Base-by-base conservation (phyloP, 2,113 vertebrate genomes). In the Peromyscus californicus region DNA sequence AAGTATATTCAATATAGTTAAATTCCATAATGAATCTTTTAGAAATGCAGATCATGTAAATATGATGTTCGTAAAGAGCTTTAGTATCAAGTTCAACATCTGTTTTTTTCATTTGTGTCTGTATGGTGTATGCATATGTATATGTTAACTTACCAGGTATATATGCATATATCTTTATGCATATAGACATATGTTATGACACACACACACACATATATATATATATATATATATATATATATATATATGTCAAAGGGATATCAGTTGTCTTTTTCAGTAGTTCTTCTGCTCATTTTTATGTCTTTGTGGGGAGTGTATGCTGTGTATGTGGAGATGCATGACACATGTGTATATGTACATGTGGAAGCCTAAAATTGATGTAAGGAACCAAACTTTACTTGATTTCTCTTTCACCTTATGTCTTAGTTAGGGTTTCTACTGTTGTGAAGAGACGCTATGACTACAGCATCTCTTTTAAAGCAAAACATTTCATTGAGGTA, bases 31-130 rank as follows among this genome's bases (percentile, higher is more conserved):
- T 63, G 22, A 96, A 3, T 61, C 13, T 1, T 86, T 89, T 16
- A 95, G 16, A 45, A 85, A 82, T 69, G 0, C 33, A 97, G 91
- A 72, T 82, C 89, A 57, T 89, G 42, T 22, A 87, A 87, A 26
- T 57, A 42, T 54, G 79, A 61, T 69, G 8, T 16, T 78, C 54
- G 19, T 94, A n/a, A 82, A 42, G 33, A 79, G 9, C 26, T 89
- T 95, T 94, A 89, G 15, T 65, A 31, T 89, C 92, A 89, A 48
- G 3, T 33, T 86, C 63, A 67, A 29, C 2, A 67, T 45, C 9
- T 63, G 16, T 33, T 67, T 45, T 67, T 48, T 48, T 67, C 29
- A 67, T 67, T 48, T 48, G 84, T 48, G 42, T 65, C 1, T 12
- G 1, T 87, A 42, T 85, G 45, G 7, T 63, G 17, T 39, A 17